Evolutionary conservation across 1,140 invertebrate genomes (phyloP).

Genomic region (Ladona fulva): DNA sequence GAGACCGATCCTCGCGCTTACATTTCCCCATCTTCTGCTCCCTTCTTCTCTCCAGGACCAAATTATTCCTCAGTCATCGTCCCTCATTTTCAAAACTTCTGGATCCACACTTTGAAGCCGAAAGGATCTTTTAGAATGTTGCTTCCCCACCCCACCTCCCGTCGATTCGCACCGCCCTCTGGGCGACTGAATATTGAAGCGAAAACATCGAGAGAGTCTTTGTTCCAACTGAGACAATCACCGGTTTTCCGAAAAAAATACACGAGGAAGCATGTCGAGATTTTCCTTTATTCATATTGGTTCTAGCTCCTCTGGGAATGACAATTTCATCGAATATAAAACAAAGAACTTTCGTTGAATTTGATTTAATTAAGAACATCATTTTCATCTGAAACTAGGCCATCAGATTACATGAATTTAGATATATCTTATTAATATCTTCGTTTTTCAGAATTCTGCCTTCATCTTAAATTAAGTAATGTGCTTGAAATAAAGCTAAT

Average conservation of each 20-base stretch:
- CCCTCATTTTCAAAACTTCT: neutral
- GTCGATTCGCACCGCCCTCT: neutral
- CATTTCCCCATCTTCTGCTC: neutral
- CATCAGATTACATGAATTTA: no score
- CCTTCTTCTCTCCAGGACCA: neutral
- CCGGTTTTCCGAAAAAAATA: neutral
- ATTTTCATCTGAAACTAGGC: no score
- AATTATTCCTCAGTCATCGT: constrained; percentile 9
- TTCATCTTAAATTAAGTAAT: no score
- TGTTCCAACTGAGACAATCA: neutral
- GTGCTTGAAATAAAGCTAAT: no score
- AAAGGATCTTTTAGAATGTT: constrained; percentile 7
- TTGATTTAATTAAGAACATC: no score
- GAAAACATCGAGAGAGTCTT: neutral
- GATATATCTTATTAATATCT: no score
- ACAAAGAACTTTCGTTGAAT: no score
- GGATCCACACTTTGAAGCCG: neutral
- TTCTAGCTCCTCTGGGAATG: neutral
- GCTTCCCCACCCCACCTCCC: neutral
- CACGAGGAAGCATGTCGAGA: neutral
- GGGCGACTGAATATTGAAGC: neutral
- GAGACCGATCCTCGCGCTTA: neutral
- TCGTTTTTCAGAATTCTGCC: no score
- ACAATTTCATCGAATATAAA: no score
- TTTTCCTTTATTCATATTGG: neutral